Evolutionary conservation across 2,888 invertebrate species (phyloP).

Genomic region (Liodrosophila aerea): DNA sequence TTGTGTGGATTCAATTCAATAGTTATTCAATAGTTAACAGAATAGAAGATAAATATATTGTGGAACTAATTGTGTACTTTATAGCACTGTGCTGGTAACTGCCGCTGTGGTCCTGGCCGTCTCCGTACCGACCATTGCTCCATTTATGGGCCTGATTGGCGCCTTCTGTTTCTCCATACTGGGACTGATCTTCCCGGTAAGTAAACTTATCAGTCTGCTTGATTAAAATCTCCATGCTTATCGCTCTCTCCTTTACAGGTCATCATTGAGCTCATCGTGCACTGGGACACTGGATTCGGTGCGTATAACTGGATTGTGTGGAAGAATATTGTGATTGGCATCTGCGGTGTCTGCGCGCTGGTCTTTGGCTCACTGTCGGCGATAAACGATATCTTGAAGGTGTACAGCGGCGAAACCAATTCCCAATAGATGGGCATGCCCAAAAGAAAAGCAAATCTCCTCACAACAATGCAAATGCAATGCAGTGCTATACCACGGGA

Average conservation of each 20-base stretch:
- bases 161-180: constrained; percentile 96
- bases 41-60: too few species aligned
- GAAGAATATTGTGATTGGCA: constrained; percentile 89
- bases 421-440: constrained; percentile 33
- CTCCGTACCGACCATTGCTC: constrained; percentile 92
- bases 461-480: constrained; percentile 22
- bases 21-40: too few species aligned
- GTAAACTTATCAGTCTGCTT: constrained; percentile 62
- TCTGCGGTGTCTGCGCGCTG: constrained; percentile 91
- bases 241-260: constrained; percentile 69
- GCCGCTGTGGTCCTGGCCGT: constrained; percentile 90
- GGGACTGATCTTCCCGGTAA: constrained; percentile 92
- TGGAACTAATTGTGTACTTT: too few species aligned
- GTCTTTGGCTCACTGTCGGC: constrained; percentile 90
- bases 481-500: constrained; percentile 61
- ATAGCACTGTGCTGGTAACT: constrained; percentile 86
- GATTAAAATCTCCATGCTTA: background rate
- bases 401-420: constrained; percentile 53
- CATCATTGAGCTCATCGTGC: constrained; percentile 92
- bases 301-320: constrained; percentile 87
- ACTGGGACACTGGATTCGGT: constrained; percentile 92
- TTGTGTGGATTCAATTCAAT: too few species aligned
- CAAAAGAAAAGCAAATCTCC: constrained; percentile 20
- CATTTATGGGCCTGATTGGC: constrained; percentile 95
- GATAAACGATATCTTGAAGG: constrained; percentile 85